Evolutionary conservation across 2,113 vertebrate species (phyloP), one percentile per base, ranked within the genome.

Genomic region (Coracopsis vasa): DNA sequence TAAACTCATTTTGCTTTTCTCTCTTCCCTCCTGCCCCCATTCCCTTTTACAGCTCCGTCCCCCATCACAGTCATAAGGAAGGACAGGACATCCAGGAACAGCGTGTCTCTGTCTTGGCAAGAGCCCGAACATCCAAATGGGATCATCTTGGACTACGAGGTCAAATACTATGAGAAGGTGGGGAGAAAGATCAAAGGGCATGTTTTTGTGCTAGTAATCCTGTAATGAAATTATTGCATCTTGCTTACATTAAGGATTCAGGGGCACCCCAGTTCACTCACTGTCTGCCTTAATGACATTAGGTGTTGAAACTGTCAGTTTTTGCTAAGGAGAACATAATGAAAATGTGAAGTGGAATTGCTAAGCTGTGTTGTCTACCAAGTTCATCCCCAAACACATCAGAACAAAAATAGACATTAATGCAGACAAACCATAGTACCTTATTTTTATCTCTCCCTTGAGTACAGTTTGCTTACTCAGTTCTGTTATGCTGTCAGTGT

Each of bases 151-250:
- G 99, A 99, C 98, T 99, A 99, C 29, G 99, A 99, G 97, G 99
- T 99, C 98, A 99, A 99, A 97, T 99, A 99, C 98, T 99, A 99
- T 35, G 99, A 99, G 98, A 99, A 99, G 99, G 99, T 99, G 96
- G 95, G 99, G 96, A 95, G 70, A 95, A 50, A 62, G 19, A 44
- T 51, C 27, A 8, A 50, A 83, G 84, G 41, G 66, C 31, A 73
- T 13, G 15, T 7, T 56, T 77, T 78, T 86, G 37, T 51, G 28
- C 41, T 70, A 13, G 28, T 51, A 11, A 4, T 82, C 4, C 74
- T 79, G 28, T 33, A 54, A 45, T 42, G 45, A 73, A 84, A 66
- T 72, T 13, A 1, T 17, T 93, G 20, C n/a, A 11, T 65, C 69
- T 81, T 47, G 29, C 33, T 20, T 16, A 3, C 31, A 42, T 25